Conservation (phyloP, 2,797 vertebrate genomes). For the Pogoniulus pusillus region DNA sequence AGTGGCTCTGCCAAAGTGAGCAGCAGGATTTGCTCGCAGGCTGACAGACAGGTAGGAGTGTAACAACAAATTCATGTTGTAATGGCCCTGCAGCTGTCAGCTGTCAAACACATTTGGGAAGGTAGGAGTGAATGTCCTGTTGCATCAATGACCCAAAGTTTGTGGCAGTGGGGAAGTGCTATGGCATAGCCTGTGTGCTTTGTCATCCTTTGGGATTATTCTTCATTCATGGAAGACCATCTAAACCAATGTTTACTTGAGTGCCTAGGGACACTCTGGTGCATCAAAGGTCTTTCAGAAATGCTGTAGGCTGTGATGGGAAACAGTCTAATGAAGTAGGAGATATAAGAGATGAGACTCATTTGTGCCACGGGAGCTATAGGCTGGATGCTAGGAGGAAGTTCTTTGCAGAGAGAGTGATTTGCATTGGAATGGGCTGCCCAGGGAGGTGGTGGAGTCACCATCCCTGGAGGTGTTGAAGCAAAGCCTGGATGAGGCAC, state of each 20-base stretch:
- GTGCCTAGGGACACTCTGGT: not conserved
- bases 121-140: not conserved
- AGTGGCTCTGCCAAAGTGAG: not conserved
- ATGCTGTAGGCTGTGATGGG: not conserved
- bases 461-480: too few relatives aligned
- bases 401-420: too few relatives aligned
- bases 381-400: too few relatives aligned
- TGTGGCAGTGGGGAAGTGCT: not conserved
- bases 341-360: not conserved
- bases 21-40: not conserved
- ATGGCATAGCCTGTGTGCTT: not conserved
- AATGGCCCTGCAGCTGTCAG: not conserved
- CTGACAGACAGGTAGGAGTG: not conserved
- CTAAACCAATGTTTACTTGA: not conserved
- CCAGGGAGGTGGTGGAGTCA: too few relatives aligned
- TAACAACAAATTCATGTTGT: not conserved
- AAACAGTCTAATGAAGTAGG: not conserved
- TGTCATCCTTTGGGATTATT: not conserved
- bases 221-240: not conserved
- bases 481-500: too few relatives aligned
- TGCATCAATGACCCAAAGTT: not conserved
- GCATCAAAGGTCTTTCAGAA: not conserved
- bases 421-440: too few relatives aligned
- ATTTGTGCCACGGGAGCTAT: too few relatives aligned
- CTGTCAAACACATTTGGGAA: not conserved